phyloP scores from a whole-genome alignment of 2,113 vertebrate species.

The Pseudopipra pipra region DNA sequence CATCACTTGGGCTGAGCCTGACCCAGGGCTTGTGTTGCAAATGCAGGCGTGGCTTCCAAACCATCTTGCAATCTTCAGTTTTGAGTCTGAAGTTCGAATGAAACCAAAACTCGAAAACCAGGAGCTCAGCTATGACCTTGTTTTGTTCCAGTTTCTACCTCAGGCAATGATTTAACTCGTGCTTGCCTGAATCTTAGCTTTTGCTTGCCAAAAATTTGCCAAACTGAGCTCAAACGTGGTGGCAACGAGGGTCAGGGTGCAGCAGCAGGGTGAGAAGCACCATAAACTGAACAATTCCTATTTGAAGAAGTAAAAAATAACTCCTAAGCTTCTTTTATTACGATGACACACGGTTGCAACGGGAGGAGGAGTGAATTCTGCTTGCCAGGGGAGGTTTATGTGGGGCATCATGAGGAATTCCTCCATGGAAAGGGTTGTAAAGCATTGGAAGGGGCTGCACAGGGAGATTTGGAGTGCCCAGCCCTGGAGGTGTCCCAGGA shows the following conservation, averaged over 20 bases:
- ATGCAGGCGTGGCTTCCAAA: background rate
- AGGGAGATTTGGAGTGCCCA: background rate
- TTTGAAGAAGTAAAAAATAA: background rate
- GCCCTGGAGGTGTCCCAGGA: background rate
- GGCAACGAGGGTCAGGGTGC: background rate
- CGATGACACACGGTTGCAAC: background rate
- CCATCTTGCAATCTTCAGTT: background rate
- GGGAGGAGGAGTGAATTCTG: background rate
- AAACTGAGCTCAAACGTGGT: background rate
- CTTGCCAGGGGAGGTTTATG: background rate
- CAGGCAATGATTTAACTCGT: background rate
- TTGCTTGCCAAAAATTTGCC: background rate
- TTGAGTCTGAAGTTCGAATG: background rate
- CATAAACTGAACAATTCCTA: background rate
- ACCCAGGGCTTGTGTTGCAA: background rate
- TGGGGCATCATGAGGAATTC: background rate
- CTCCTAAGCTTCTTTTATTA: background rate
- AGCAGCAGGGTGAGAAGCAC: background rate
- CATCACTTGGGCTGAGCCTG: background rate
- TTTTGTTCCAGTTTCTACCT: background rate
- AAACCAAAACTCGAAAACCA: background rate
- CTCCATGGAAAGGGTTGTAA: rapidly evolving
- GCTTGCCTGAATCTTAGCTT: background rate
- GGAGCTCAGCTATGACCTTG: background rate
- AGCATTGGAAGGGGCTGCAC: background rate